Conservation (phyloP, 2,888 invertebrate genomes). For the Shargacucullia verbasci region DNA sequence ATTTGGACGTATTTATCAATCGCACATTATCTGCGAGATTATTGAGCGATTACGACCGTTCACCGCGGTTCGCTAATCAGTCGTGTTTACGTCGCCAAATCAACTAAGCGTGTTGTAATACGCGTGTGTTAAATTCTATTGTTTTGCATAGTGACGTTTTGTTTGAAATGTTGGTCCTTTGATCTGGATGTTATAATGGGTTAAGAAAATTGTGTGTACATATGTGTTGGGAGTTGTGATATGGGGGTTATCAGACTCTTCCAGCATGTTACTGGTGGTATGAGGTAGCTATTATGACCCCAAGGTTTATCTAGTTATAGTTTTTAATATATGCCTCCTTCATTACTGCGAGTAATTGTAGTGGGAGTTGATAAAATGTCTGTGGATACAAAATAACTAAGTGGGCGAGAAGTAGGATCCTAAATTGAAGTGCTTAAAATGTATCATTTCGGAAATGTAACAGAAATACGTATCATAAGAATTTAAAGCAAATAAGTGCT, state of each 20-base stretch:
- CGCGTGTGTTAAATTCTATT: conserved; percentile 1
- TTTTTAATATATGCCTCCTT: too few relatives aligned
- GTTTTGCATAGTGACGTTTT: background rate
- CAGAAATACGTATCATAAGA: too few relatives aligned
- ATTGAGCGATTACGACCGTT: conserved; percentile 61
- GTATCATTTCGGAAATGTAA: too few relatives aligned
- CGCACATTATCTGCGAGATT: conserved; percentile 65
- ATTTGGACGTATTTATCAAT: conserved; percentile 48
- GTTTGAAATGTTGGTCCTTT: conserved; percentile 6
- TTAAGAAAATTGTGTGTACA: conserved; percentile 10
- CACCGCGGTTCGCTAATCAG: conserved; percentile 63
- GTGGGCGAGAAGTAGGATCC: too few relatives aligned
- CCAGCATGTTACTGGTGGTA: conserved; percentile 22
- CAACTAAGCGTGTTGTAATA: conserved; percentile 26
- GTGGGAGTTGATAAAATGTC: too few relatives aligned
- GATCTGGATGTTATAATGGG: conserved; percentile 21
- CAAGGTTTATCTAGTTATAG: background rate
- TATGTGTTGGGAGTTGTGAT: conserved; percentile 8
- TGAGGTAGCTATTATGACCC: conserved; percentile 30
- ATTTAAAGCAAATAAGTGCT: too few relatives aligned
- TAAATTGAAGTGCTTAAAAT: too few relatives aligned
- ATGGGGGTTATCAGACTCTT: conserved; percentile 1
- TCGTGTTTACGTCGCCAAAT: conserved; percentile 64
- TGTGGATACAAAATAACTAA: too few relatives aligned
- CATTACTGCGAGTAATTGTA: too few relatives aligned